Percentiles rank a stretch among this genome's conserved stretches.
Evolutionary conservation across 2,797 vertebrate genomes (phyloP).

Genomic region (Microctenopoma steveboyesi): DNA sequence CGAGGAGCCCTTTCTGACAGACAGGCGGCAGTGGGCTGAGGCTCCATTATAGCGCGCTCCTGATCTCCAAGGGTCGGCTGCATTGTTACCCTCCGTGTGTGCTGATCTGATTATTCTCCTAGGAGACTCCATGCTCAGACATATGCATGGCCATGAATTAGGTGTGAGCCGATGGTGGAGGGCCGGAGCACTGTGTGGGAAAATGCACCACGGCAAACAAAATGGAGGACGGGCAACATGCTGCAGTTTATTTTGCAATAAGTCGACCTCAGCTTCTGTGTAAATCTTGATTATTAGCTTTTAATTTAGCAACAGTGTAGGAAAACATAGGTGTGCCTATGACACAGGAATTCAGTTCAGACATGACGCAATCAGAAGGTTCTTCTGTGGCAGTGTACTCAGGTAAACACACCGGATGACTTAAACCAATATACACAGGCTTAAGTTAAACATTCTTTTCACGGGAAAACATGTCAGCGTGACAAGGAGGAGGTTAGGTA

Average conservation of each 20-base stretch:
- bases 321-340: constrained; percentile 64
- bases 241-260: constrained; percentile 31
- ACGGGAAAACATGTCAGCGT: constrained; percentile 80
- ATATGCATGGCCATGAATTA: constrained; percentile 84
- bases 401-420: constrained; percentile 81
- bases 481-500: constrained; percentile 82
- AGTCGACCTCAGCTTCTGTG: not conserved
- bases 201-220: constrained; percentile 75
- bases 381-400: constrained; percentile 67
- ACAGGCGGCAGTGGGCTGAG: constrained; percentile 68
- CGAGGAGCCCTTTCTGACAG: constrained; percentile 74
- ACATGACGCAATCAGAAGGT: constrained; percentile 71
- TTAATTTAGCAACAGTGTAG: constrained; percentile 40
- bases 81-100: constrained; percentile 81
- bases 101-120: constrained; percentile 89
- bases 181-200: constrained; percentile 65
- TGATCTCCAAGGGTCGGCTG: constrained; percentile 81
- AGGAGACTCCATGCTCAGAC: constrained; percentile 82
- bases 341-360: constrained; percentile 60
- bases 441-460: constrained; percentile 82
- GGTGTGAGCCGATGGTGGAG: constrained; percentile 75
- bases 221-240: constrained; percentile 70
- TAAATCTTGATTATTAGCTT: constrained; percentile 46
- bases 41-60: constrained; percentile 76
- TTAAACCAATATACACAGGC: constrained; percentile 79